Conservation (phyloP, 2,797 vertebrate species). For the Falco biarmicus region DNA sequence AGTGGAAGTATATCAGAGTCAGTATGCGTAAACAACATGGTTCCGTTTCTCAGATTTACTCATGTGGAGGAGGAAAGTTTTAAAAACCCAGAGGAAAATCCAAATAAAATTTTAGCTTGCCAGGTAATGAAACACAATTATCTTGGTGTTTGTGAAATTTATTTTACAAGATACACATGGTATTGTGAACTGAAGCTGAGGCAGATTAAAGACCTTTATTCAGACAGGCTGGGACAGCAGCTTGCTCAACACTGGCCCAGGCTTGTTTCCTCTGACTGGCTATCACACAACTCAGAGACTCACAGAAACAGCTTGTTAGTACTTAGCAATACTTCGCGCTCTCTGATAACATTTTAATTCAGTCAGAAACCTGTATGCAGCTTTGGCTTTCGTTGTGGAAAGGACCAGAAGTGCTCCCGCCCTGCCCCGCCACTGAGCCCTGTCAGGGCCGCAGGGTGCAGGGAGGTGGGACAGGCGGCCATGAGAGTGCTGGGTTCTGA, state of each 20-base stretch:
- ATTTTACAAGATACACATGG: too few species aligned
- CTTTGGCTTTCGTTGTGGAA: neutral
- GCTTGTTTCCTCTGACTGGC: too few species aligned
- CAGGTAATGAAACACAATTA: fast-evolving
- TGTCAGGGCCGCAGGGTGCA: fast-evolving
- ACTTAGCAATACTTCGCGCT: too few species aligned
- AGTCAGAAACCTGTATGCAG: fast-evolving
- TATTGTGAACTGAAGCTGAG: neutral
- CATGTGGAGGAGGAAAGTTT: neutral
- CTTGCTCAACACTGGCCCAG: fast-evolving
- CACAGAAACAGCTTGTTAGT: fast-evolving
- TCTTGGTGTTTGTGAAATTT: neutral
- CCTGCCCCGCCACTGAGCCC: fast-evolving
- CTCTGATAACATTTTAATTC: neutral
- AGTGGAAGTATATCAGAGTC: fast-evolving
- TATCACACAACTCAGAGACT: neutral
- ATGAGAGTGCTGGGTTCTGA: fast-evolving
- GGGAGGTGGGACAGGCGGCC: fast-evolving
- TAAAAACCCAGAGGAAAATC: neutral
- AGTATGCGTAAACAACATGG: fast-evolving
- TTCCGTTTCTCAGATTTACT: neutral
- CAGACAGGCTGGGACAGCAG: fast-evolving
- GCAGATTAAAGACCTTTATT: neutral
- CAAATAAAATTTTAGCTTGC: neutral
- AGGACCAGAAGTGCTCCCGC: neutral